Base-by-base conservation (phyloP, 2,888 invertebrate species). In the Nomada lathburiana region DNA sequence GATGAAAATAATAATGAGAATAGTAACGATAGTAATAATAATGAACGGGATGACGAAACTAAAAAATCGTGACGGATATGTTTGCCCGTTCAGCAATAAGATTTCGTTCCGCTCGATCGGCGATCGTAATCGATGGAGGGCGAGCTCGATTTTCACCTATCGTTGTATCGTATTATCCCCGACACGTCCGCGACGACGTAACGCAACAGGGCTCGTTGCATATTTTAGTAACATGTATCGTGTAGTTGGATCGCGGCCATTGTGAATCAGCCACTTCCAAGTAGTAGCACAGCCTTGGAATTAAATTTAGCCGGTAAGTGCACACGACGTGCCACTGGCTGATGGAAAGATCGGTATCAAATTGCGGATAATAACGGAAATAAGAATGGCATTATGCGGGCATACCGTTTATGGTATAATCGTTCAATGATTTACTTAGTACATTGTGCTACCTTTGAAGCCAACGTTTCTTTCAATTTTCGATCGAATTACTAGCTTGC, bases 291-390 rank as follows among this genome's bases (percentile, higher is more conserved):
- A 76, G 68, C 82, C 82, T 82, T 81, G 76, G 76, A 64, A 76
- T 76, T 83, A 83, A 84, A 84, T 83, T 83, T 83, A 69, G 53
- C 64, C 65, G 76, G 71, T 67, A 73, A 60, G 68, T 74, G 79
- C 69, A 36, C 75, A 67, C 69, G 44, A 77, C 59, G n/a, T 81
- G 42, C 36, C 42, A 60, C 50, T 60, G 62, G 20, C 62, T 76
- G 85, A 83, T 85, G 80, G 78, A 83, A 67, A 84, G 78, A 83
- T 82, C 85, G 68, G 78, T 85, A 87, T 87, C 85, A 81, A 81
- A 85, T 87, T 85, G 81, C 80, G 74, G 79, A 72, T 87, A 85
- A 87, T 87, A 78, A 81, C 80, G 85, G 85, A 87, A 87, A 87
- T 83, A 87, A 87, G 85, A 87, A 85, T 76, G 76, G 80, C 76